Conservation (phyloP, 2,113 vertebrate species). For the Mixornis gularis region DNA sequence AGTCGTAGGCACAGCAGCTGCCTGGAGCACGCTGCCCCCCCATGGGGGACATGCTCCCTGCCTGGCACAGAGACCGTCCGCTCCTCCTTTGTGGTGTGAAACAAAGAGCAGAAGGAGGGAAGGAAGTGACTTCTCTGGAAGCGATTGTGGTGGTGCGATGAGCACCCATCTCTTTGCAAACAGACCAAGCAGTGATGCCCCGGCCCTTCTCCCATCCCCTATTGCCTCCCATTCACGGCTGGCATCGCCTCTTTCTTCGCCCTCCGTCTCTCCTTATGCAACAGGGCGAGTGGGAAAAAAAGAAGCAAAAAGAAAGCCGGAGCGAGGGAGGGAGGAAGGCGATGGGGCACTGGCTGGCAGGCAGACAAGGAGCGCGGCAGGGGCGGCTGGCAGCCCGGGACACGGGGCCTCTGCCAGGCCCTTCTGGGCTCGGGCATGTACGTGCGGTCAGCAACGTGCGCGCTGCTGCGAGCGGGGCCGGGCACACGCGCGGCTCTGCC, state of each 20-base stretch:
- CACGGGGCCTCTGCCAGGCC: slow-evolving; percentile 7
- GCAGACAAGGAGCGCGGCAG: slow-evolving; percentile 41
- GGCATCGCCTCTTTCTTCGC: not conserved
- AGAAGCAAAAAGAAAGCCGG: not conserved
- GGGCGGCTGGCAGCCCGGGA: slow-evolving; percentile 8
- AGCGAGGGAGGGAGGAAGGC: not conserved
- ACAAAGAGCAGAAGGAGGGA: slow-evolving; percentile 28
- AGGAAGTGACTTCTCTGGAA: slow-evolving; percentile 51
- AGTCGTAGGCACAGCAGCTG: not conserved
- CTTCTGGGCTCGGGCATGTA: slow-evolving; percentile 32
- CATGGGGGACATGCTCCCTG: not conserved
- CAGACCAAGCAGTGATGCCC: not conserved
- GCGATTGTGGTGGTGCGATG: not conserved
- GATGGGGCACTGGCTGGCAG: slow-evolving; percentile 28
- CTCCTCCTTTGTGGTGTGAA: not conserved
- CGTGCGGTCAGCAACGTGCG: slow-evolving; percentile 60
- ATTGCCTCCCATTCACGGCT: not conserved
- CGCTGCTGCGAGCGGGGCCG: not conserved
- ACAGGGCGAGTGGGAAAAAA: not conserved
- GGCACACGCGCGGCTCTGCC: not conserved
- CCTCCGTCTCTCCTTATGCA: not conserved
- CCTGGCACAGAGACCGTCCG: not conserved
- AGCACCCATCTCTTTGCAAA: slow-evolving; percentile 24
- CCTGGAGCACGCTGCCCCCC: not conserved
- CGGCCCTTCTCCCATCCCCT: not conserved